These are phyloP conservation scores for Rhagophthalmus giganteus DNA, from an alignment of 2,888 invertebrate species.

Conservation along the genomic window DNA sequence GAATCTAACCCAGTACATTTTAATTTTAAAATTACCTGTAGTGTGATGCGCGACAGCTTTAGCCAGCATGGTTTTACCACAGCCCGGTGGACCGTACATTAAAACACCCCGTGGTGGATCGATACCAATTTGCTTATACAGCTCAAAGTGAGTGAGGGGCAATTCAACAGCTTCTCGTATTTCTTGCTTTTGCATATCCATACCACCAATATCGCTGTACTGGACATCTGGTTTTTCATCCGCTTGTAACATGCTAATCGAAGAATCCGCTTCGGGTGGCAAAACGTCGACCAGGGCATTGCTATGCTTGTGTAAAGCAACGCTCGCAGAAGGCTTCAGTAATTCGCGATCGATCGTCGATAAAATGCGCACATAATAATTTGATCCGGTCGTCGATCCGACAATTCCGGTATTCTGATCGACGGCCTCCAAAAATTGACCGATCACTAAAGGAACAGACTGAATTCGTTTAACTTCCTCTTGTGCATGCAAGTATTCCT, in stretches of 20 bases:
- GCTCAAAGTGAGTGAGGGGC: conserved; percentile 96
- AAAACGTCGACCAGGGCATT: conserved; percentile 99
- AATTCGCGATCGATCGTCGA: conserved; percentile 98
- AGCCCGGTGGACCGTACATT: conserved; percentile 99
- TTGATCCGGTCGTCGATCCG: conserved; percentile 98
- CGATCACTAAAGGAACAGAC: conserved; percentile 97
- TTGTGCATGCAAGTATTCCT: conserved; percentile 98
- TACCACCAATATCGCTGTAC: conserved; percentile 97
- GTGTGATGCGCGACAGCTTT: conserved; percentile 99
- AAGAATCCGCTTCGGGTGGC: conserved; percentile 98
- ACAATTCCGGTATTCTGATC: conserved; percentile 99
- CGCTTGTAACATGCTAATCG: conserved; percentile 96
- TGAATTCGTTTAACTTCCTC: conserved; percentile 98
- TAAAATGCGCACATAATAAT: conserved; percentile 97
- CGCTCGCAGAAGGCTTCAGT: conserved; percentile 96
- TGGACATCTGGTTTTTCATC: conserved; percentile 98
- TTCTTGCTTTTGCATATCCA: conserved; percentile 99
- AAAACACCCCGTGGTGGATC: conserved; percentile 98
- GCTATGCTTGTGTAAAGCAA: conserved; percentile 98
- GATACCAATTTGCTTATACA: conserved; percentile 98
- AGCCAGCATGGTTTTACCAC: conserved; percentile 99
- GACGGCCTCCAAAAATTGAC: conserved; percentile 98
- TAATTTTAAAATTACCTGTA: conserved; percentile 72
- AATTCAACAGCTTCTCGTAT: conserved; percentile 98
- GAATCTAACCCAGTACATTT: no score